Base-by-base conservation (phyloP, 2,797 vertebrate species). In the Cichlasoma orientale region DNA sequence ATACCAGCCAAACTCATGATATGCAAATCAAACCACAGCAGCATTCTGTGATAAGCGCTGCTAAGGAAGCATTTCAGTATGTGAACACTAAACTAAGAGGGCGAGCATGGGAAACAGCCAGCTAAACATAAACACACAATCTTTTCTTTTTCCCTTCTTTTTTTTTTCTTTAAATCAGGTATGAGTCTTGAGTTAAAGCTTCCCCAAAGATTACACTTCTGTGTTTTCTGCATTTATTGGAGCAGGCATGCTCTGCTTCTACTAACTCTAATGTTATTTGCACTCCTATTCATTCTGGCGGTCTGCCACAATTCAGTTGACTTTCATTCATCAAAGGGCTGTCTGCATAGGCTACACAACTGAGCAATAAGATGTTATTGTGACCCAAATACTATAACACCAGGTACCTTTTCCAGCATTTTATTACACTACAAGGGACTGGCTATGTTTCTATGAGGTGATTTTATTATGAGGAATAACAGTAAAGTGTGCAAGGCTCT, bases 291-390 rank as follows among this genome's bases (percentile, higher is more conserved):
- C 81, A 88, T 91, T 73, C 89, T 94, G 93, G 94, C 91, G 56
- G 63, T 81, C 92, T 94, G 95, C 95, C 95, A 96, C 92, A 87
- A 89, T 86, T 74, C 84, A 92, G 92, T 66, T 93, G 89, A 90
- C 93, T 96, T 95, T 96, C 93, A 97, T 97, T 96, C 92, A 95
- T 96, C 95, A 97, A 91, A 86, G 80, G 63, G 54, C 57, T 66
- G 47, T 84, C 87, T 84, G 92, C 87, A 83, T 80, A 84, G 80
- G 74, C 89, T 88, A 72, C 86, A 92, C 90, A 92, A 82, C 90
- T 77, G 83, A 94, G 89, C 92, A 93, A 92, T 93, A 86, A 92
- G 82, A 94, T 82, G 86, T 92, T 89, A 90, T 92, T 94, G 84
- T 94, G 93, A 92, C 90, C 87, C 85, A 93, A 92, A 96, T 95